Percentiles rank a stretch among this genome's conserved stretches.
Conservation (phyloP, 2,888 invertebrate genomes). For the Agonopterix alstromeriana region DNA sequence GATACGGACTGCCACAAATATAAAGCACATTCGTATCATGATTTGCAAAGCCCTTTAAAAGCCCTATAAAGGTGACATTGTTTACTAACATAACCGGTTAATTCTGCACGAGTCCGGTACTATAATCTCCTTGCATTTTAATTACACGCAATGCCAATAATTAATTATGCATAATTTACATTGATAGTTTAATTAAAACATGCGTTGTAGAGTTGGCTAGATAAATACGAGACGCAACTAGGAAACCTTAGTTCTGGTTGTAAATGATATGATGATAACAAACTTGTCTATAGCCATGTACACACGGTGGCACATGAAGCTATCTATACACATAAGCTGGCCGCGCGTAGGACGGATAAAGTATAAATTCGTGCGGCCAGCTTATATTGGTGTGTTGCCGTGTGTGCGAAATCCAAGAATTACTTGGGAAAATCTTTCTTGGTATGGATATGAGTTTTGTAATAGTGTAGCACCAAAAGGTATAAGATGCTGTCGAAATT, state of each 20-base stretch:
- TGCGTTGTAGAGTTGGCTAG: constrained; percentile 1
- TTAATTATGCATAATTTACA: constrained; percentile 14
- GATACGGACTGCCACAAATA: too few relatives aligned
- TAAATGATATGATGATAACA: not conserved
- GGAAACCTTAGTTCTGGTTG: not conserved
- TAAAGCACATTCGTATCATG: too few relatives aligned
- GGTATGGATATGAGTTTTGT: too few relatives aligned
- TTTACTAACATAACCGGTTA: not conserved
- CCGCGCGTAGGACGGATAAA: too few relatives aligned
- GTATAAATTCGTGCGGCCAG: too few relatives aligned
- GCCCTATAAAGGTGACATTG: not conserved
- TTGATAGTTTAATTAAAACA: constrained; percentile 21
- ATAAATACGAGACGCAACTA: not conserved
- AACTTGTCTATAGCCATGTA: not conserved
- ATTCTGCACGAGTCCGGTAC: not conserved
- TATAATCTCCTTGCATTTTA: constrained; percentile 9
- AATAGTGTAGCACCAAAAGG: too few relatives aligned
- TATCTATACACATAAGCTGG: too few relatives aligned
- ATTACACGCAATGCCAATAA: constrained; percentile 17
- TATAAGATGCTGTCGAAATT: too few relatives aligned
- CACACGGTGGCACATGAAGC: too few relatives aligned
- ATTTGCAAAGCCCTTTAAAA: not conserved
- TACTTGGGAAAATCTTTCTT: too few relatives aligned
- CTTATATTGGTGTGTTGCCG: too few relatives aligned
- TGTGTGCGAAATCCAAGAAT: not conserved